Percentiles rank a stretch among this genome's conserved stretches.
phyloP scores from a whole-genome alignment of 2,113 vertebrate species.

The Mus pahari region DNA sequence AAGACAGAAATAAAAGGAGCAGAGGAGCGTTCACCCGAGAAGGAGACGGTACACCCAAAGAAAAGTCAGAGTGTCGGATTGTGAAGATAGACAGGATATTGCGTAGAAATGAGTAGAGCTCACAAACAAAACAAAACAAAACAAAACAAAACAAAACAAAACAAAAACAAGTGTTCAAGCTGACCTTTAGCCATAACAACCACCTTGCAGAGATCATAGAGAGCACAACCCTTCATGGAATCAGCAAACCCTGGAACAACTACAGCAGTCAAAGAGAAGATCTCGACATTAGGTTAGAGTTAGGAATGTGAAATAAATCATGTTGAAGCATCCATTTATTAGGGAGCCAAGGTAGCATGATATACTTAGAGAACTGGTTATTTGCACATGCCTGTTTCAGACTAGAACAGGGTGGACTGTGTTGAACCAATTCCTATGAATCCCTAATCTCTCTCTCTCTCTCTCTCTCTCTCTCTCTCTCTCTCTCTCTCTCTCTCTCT shows the following conservation, averaged over 20 bases:
- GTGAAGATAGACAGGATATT: neutral
- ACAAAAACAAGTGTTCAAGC: neutral
- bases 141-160: neutral
- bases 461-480: neutral
- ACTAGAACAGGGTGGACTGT: neutral
- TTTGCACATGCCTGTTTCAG: neutral
- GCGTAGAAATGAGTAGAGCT: neutral
- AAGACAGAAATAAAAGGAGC: neutral
- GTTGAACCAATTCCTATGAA: neutral
- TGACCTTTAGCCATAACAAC: neutral
- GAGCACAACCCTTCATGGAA: neutral
- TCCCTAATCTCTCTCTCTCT: no score
- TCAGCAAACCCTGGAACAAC: neutral
- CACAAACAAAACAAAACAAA: neutral
- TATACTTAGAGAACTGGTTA: neutral
- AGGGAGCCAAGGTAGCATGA: neutral
- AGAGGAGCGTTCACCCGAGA: neutral
- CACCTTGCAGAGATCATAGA: neutral
- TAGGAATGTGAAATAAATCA: neutral
- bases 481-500: neutral
- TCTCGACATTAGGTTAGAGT: no score
- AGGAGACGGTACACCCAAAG: neutral
- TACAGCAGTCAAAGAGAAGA: neutral
- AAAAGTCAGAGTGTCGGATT: neutral
- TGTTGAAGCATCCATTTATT: neutral